Percentiles rank a stretch among this genome's conserved stretches.
phyloP scores from a whole-genome alignment of 2,113 vertebrate species.

The Speoplatyrhinus poulsoni region DNA sequence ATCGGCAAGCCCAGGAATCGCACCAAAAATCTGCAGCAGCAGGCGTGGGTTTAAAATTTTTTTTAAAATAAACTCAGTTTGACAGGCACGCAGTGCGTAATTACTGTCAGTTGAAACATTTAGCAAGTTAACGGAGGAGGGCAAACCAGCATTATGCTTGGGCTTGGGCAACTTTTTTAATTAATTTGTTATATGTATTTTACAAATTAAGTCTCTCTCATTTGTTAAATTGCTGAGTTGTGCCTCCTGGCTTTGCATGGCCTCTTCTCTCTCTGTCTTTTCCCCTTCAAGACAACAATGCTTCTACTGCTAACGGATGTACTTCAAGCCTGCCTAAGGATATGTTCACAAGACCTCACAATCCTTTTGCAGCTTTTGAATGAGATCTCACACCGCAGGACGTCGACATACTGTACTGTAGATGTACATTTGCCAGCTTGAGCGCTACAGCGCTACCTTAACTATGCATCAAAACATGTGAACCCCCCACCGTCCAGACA shows the following conservation, averaged over 20 bases:
- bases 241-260: neutral
- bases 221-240: constrained; percentile 9
- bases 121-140: constrained; percentile 34
- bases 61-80: constrained; percentile 16
- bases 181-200: neutral
- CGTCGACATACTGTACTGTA: neutral
- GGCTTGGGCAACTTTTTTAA: neutral
- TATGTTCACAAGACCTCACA: constrained; percentile 15
- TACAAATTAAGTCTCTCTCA: neutral
- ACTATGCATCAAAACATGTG: constrained; percentile 1
- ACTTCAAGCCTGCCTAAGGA: constrained; percentile 6
- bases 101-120: constrained; percentile 53
- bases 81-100: constrained; percentile 43
- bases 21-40: constrained; percentile 41
- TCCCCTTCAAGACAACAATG: constrained; percentile 3
- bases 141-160: constrained; percentile 4
- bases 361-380: constrained; percentile 3
- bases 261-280: neutral
- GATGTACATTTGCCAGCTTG: constrained; percentile 13
- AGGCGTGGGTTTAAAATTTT: constrained; percentile 35
- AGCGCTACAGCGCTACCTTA: constrained; percentile 8
- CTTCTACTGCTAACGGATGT: constrained; percentile 15
- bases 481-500: constrained; percentile 8
- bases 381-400: neutral
- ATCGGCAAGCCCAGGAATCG: constrained; percentile 36